A percentile compares a stretch with the other conserved stretches of the same genome.
phyloP scores from a whole-genome alignment of 1,140 invertebrate genomes.

The Reticulitermes speratus region DNA sequence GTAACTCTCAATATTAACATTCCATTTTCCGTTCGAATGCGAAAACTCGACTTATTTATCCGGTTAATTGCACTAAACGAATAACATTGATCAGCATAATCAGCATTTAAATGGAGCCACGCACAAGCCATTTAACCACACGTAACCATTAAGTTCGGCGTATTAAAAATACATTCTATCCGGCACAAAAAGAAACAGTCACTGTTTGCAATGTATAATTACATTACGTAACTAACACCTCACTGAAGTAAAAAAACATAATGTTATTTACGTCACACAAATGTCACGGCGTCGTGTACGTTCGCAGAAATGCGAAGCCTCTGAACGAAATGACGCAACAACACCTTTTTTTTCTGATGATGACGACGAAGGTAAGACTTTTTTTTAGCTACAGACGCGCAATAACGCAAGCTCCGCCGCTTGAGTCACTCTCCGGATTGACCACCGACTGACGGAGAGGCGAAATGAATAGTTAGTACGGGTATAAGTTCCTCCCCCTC shows the following conservation, averaged over 20 bases:
- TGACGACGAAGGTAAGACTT: neutral
- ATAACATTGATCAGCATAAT: neutral
- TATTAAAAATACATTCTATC: neutral
- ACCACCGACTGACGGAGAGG: neutral
- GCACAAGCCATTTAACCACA: neutral
- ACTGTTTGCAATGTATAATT: neutral
- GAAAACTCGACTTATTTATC: too few species aligned
- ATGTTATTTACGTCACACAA: neutral
- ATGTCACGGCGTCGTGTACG: neutral
- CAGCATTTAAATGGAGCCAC: neutral
- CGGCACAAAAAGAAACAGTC: neutral
- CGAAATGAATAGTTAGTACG: constrained; percentile 6
- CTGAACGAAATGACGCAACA: neutral
- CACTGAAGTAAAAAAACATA: neutral
- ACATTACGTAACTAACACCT: neutral
- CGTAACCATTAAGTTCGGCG: neutral
- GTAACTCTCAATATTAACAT: too few species aligned
- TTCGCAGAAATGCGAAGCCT: neutral
- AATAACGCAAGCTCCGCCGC: neutral
- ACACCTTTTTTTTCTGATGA: neutral
- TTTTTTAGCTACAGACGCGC: neutral
- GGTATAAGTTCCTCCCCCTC: neutral
- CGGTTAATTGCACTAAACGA: too few species aligned
- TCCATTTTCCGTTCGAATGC: too few species aligned
- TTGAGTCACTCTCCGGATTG: neutral